These are phyloP conservation scores for Ageneiosus marmoratus DNA, from an alignment of 2,113 vertebrate species.

Conservation along the genomic window DNA sequence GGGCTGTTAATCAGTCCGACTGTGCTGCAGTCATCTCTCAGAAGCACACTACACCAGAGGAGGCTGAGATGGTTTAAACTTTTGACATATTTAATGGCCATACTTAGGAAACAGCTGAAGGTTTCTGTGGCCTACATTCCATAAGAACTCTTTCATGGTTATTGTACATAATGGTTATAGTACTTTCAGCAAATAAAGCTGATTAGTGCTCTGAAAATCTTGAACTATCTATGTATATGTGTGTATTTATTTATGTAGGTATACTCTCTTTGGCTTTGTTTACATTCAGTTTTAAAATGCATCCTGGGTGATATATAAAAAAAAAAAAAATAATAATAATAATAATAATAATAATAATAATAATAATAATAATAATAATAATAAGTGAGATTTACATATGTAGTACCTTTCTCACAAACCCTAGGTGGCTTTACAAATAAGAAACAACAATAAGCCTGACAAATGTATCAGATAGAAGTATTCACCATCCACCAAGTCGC, in stretches of 20 bases:
- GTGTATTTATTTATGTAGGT: neutral
- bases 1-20: slow-evolving; percentile 48
- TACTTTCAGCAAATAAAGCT: slow-evolving; percentile 24
- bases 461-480: no score
- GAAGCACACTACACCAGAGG: slow-evolving; percentile 41
- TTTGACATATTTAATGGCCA: slow-evolving; percentile 41
- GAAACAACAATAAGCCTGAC: no score
- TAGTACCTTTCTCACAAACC: no score
- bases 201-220: slow-evolving; percentile 5
- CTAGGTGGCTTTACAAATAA: no score
- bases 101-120: slow-evolving; percentile 27
- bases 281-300: no score
- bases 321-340: no score
- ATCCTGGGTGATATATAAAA: no score
- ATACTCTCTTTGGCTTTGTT: no score
- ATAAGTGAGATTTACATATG: no score
- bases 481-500: no score
- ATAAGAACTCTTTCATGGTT: slow-evolving; percentile 24
- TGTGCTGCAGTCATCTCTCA: slow-evolving; percentile 36
- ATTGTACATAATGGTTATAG: slow-evolving; percentile 4
- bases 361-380: no score
- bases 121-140: slow-evolving; percentile 43
- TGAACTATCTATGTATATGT: neutral
- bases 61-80: slow-evolving; percentile 41
- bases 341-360: no score